These are phyloP conservation scores for Dromaius novaehollandiae DNA, from an alignment of 2,113 vertebrate genomes.

Conservation along the genomic window DNA sequence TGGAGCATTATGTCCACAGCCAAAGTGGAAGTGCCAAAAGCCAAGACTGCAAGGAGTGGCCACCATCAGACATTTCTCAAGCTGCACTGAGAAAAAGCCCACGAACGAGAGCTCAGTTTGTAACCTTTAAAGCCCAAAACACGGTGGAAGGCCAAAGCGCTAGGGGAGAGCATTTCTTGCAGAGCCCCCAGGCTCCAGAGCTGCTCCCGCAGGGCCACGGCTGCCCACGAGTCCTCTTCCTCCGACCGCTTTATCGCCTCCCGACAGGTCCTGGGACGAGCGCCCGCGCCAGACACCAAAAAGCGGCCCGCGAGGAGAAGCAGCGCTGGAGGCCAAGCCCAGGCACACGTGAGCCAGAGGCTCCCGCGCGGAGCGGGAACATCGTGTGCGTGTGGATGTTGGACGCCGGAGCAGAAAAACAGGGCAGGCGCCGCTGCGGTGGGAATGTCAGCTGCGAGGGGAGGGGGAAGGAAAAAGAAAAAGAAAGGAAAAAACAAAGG, in stretches of 20 bases:
- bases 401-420: background rate
- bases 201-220: background rate
- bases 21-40: background rate
- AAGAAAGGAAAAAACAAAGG: background rate
- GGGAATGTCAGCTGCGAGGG: background rate
- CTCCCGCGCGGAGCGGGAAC: background rate
- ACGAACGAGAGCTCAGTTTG: background rate
- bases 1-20: background rate
- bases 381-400: background rate
- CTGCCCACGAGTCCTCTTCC: background rate
- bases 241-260: background rate
- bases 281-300: background rate
- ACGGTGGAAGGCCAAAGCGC: background rate
- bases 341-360: background rate
- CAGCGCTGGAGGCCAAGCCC: background rate
- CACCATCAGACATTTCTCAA: background rate
- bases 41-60: slow-evolving; percentile 5
- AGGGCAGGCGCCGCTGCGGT: background rate
- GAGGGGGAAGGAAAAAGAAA: fast-evolving
- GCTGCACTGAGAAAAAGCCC: background rate
- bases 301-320: background rate
- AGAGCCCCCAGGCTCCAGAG: background rate
- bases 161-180: fast-evolving
- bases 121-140: background rate
- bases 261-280: background rate